Conservation (phyloP, 2,113 vertebrate species). For the Mustela nigripes region DNA sequence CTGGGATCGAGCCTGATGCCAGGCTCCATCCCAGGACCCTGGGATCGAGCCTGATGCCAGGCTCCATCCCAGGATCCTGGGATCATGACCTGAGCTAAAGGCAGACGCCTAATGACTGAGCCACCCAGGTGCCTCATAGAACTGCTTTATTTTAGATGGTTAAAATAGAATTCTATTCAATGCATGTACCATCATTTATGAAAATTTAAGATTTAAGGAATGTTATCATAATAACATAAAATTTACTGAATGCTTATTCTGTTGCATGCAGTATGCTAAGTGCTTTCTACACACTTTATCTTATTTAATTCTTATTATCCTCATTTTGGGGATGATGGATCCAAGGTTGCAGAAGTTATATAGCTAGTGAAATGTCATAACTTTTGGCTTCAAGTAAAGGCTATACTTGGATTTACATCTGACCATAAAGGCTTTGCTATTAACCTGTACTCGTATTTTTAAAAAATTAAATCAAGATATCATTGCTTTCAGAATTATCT, state of each 20-base stretch:
- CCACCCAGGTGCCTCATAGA: too few relatives aligned
- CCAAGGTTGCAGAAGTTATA: background rate
- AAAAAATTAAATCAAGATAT: background rate
- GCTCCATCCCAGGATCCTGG: too few relatives aligned
- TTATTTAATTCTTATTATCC: background rate
- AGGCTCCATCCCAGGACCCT: too few relatives aligned
- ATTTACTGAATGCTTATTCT: slow-evolving; percentile 22
- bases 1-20: too few relatives aligned
- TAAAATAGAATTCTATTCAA: slow-evolving; percentile 42
- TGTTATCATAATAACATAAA: background rate
- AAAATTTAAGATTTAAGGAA: slow-evolving; percentile 50
- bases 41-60: too few relatives aligned
- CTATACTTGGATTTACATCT: background rate
- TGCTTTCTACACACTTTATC: background rate
- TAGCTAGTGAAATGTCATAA: slow-evolving; percentile 38
- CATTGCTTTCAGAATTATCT: background rate
- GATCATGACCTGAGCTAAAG: too few relatives aligned
- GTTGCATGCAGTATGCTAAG: background rate
- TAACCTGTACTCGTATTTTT: background rate
- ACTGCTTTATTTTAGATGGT: background rate
- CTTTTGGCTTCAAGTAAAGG: slow-evolving; percentile 3
- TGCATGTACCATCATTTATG: slow-evolving; percentile 17
- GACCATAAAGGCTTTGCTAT: background rate
- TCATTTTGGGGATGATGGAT: slow-evolving; percentile 26
- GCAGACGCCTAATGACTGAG: too few relatives aligned